A percentile compares a stretch with the other conserved stretches of the same genome.
phyloP scores from a whole-genome alignment of 2,797 vertebrate species.

The Myripristis jacobus region DNA sequence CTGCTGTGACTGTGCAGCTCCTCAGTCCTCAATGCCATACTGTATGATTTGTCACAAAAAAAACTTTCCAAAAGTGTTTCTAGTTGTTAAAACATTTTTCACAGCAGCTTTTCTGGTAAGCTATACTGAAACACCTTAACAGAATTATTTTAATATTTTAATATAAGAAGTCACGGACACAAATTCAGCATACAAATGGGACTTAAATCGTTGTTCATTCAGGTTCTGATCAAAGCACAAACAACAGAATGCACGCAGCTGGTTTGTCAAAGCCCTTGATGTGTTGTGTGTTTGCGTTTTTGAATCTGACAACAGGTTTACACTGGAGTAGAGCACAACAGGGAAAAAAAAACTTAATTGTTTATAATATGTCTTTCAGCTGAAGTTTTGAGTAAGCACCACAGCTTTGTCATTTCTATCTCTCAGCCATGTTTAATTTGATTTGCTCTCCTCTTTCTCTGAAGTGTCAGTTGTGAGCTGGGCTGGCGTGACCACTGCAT shows the following conservation, averaged over 20 bases:
- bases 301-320: conserved; percentile 33
- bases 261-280: conserved; percentile 11
- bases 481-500: conserved; percentile 72
- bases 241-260: conserved; percentile 6
- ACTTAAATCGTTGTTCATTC: background rate
- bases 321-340: conserved; percentile 25
- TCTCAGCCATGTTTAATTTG: conserved; percentile 49
- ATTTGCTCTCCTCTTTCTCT: conserved; percentile 55
- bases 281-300: conserved; percentile 16
- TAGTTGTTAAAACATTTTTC: too few species aligned
- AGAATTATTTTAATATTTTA: conserved; percentile 25
- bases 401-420: conserved; percentile 18
- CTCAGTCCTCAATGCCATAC: background rate
- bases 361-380: conserved; percentile 2
- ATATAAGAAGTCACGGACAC: conserved; percentile 1
- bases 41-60: background rate
- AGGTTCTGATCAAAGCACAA: background rate
- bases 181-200: background rate
- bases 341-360: background rate
- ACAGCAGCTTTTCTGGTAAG: background rate
- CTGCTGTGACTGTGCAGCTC: conserved; percentile 8
- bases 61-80: background rate
- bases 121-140: background rate
- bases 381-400: conserved; percentile 13
- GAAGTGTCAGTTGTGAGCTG: conserved; percentile 62